Evolutionary conservation across 1,140 invertebrate genomes (phyloP).

Genomic region (Drosophila willistoni): DNA sequence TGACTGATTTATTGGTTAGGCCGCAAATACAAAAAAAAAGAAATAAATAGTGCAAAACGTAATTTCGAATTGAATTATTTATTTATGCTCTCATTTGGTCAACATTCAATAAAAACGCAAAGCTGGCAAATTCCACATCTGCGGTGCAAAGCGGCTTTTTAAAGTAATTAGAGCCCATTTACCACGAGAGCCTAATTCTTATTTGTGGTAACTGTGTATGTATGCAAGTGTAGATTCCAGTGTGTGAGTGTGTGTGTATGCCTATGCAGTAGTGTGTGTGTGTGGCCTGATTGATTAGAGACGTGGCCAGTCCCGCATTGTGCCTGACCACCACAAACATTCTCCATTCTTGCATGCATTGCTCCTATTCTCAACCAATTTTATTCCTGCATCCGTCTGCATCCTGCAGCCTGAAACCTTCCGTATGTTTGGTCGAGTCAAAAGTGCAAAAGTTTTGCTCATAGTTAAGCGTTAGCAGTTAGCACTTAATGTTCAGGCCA

Average conservation of each 20-base stretch:
- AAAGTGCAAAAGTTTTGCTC: constrained; percentile 46
- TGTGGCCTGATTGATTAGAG: constrained; percentile 17
- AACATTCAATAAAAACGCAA: constrained; percentile 67
- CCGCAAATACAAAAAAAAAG: constrained; percentile 32
- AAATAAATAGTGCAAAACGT: constrained; percentile 30
- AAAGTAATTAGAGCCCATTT: constrained; percentile 72
- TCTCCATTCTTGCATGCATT: constrained; percentile 5
- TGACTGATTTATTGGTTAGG: constrained; percentile 77
- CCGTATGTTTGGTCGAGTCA: not conserved
- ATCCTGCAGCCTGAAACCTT: not conserved
- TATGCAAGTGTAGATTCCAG: too few species aligned
- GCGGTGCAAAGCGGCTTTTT: constrained; percentile 58
- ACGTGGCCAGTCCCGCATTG: constrained; percentile 16
- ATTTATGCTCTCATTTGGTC: constrained; percentile 60
- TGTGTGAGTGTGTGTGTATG: constrained; percentile 25
- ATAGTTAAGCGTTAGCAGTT: constrained; percentile 51
- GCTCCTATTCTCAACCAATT: not conserved
- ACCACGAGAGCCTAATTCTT: constrained; percentile 55
- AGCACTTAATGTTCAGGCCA: constrained; percentile 58
- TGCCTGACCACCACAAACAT: constrained; percentile 3
- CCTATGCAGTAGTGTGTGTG: constrained; percentile 1
- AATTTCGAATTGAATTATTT: constrained; percentile 66
- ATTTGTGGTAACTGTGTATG: constrained; percentile 38
- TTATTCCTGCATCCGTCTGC: not conserved
- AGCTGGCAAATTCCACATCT: constrained; percentile 38